Conservation (phyloP, 2,797 vertebrate genomes). For the Hippoglossus hippoglossus region DNA sequence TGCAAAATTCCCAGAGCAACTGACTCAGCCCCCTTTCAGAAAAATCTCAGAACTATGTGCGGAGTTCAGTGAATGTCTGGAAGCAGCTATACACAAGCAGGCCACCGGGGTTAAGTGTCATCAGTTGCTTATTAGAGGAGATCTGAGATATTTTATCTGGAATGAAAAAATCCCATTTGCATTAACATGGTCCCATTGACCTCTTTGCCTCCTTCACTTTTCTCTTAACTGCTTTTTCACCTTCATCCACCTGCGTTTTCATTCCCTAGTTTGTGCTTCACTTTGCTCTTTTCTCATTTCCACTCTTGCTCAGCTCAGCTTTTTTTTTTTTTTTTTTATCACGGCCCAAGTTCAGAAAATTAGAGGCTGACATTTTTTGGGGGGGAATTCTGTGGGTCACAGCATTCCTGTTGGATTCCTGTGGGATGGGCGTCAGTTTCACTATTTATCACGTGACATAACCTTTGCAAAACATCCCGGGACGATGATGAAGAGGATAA, state of each 20-base stretch:
- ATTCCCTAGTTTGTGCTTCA: not conserved
- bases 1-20: no score
- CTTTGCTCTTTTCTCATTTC: not conserved
- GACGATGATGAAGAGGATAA: not conserved
- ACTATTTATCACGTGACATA: no score
- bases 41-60: no score
- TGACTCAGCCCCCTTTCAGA: no score
- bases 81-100: not conserved
- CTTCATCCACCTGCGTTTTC: not conserved
- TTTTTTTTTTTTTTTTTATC: not conserved
- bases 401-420: no score
- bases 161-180: conserved; percentile 13
- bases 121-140: conserved; percentile 19
- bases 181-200: conserved; percentile 5
- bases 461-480: not conserved
- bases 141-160: not conserved
- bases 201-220: not conserved
- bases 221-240: not conserved
- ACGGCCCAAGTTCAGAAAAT: not conserved
- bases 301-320: not conserved
- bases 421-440: no score
- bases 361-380: not conserved
- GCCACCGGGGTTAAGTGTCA: not conserved
- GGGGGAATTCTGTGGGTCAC: not conserved
- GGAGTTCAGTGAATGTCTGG: no score